Percentiles rank a stretch among this genome's conserved stretches.
These are phyloP conservation scores for Eurypyga helias DNA, from an alignment of 2,113 vertebrate species.

Conservation along the genomic window DNA sequence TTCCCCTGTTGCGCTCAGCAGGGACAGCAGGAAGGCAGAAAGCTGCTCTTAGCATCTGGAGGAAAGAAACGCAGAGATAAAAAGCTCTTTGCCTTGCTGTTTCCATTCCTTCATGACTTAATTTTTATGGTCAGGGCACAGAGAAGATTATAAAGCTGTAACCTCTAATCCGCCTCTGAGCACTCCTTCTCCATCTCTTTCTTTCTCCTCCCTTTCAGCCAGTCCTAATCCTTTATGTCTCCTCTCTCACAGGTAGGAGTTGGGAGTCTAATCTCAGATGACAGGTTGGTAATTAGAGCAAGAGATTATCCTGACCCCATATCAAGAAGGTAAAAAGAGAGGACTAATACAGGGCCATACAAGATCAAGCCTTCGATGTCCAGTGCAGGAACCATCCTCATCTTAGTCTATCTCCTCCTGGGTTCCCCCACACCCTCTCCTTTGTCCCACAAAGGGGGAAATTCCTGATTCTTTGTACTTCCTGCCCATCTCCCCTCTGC, in stretches of 20 bases:
- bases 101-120: constrained; percentile 16
- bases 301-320: constrained; percentile 58
- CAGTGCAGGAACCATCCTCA: neutral
- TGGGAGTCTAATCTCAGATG: constrained; percentile 35
- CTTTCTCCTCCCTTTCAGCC: constrained; percentile 50
- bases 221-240: constrained; percentile 58
- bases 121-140: neutral
- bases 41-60: neutral
- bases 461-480: neutral
- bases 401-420: neutral
- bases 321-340: constrained; percentile 39
- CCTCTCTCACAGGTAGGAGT: constrained; percentile 37
- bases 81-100: constrained; percentile 28
- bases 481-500: neutral
- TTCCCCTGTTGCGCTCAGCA: neutral
- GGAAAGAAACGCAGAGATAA: neutral
- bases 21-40: constrained; percentile 12
- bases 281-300: constrained; percentile 65
- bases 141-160: constrained; percentile 51
- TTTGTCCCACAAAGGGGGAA: neutral
- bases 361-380: neutral
- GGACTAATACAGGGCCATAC: neutral
- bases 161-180: constrained; percentile 43
- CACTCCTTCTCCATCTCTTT: constrained; percentile 25
- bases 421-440: neutral